phyloP scores from a whole-genome alignment of 2,888 invertebrate genomes.

The Meghimatium bilineatum region DNA sequence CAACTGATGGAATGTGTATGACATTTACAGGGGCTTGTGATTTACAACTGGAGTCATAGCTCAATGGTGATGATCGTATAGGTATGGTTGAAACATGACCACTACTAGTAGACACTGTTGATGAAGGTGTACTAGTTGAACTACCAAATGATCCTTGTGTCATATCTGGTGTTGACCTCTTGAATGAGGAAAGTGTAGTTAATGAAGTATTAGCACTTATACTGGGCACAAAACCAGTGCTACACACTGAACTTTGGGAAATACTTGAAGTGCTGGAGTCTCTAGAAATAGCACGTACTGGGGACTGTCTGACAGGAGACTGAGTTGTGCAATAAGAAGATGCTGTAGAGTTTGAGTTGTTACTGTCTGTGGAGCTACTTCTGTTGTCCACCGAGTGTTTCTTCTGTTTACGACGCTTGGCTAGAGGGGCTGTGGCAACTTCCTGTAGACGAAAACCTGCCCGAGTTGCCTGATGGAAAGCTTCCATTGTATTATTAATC shows the following conservation, averaged over 20 bases:
- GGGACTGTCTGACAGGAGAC: constrained; percentile 59
- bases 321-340: constrained; percentile 50
- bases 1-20: constrained; percentile 43
- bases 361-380: constrained; percentile 72
- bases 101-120: constrained; percentile 21
- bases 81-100: background rate
- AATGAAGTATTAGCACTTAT: constrained; percentile 49
- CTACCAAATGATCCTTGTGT: constrained; percentile 23
- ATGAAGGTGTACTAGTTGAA: background rate
- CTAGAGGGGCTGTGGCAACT: constrained; percentile 84
- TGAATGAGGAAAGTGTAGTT: constrained; percentile 17
- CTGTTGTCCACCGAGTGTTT: constrained; percentile 73
- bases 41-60: background rate
- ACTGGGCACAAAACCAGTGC: constrained; percentile 70
- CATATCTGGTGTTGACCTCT: constrained; percentile 32
- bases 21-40: constrained; percentile 2
- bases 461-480: constrained; percentile 83
- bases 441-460: constrained; percentile 86
- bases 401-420: constrained; percentile 82
- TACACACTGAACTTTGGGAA: constrained; percentile 63
- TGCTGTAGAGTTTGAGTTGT: constrained; percentile 62
- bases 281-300: constrained; percentile 66
- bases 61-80: background rate
- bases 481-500: constrained; percentile 83
- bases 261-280: constrained; percentile 62